Percentiles rank a stretch among this genome's conserved stretches.
Conservation (phyloP, 1,140 invertebrate species). For the Drosophila rufa region DNA sequence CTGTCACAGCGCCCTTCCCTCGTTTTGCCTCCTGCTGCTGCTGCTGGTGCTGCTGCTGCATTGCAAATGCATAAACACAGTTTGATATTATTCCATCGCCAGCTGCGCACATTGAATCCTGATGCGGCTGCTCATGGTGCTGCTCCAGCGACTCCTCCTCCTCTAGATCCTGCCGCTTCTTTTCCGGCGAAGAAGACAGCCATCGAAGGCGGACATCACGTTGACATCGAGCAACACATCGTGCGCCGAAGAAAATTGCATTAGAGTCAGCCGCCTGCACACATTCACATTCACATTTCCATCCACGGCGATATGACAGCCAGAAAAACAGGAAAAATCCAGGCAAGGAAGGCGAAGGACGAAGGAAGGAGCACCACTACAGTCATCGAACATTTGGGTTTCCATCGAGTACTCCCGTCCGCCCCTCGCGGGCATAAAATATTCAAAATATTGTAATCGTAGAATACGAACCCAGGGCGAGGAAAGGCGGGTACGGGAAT, state of each 20-base stretch:
- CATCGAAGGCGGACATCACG: slow-evolving; percentile 50
- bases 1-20: slow-evolving; percentile 25
- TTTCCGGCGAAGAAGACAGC: slow-evolving; percentile 17
- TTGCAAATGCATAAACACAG: slow-evolving; percentile 82
- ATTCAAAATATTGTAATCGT: slow-evolving; percentile 83
- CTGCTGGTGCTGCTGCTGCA: slow-evolving; percentile 51
- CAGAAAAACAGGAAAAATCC: slow-evolving; percentile 23
- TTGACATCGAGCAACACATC: slow-evolving; percentile 55
- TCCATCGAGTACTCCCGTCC: slow-evolving; percentile 5
- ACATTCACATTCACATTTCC: slow-evolving; percentile 33
- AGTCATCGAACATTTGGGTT: slow-evolving; percentile 47
- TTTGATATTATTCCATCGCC: slow-evolving; percentile 80
- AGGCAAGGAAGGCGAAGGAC: neutral
- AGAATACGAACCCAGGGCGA: slow-evolving; percentile 42
- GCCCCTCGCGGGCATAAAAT: slow-evolving; percentile 58
- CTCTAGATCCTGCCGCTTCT: neutral
- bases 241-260: slow-evolving; percentile 53
- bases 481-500: slow-evolving; percentile 20
- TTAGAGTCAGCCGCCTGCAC: slow-evolving; percentile 50
- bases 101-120: slow-evolving; percentile 73
- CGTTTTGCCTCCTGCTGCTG: slow-evolving; percentile 4
- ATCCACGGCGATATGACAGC: slow-evolving; percentile 43
- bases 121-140: slow-evolving; percentile 15
- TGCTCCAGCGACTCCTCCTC: slow-evolving; percentile 8
- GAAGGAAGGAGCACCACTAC: slow-evolving; percentile 4